These are phyloP conservation scores for Melanaphis sacchari DNA, from an alignment of 1,140 invertebrate species.

Conservation along the genomic window DNA sequence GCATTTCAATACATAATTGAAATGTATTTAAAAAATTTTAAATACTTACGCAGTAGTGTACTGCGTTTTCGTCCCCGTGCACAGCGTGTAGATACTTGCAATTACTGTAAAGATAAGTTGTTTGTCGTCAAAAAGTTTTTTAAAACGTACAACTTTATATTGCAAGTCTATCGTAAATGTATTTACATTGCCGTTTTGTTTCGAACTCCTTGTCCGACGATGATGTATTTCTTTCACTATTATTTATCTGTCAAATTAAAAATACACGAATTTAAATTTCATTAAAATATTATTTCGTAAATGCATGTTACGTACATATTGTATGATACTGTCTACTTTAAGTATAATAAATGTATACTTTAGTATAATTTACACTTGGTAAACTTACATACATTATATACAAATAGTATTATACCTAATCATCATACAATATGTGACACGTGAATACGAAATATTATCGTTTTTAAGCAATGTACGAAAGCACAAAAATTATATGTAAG, in stretches of 20 bases:
- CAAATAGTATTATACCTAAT: not conserved
- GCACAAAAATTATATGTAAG: not conserved
- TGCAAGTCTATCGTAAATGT: not conserved
- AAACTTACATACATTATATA: not conserved
- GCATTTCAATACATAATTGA: not conserved
- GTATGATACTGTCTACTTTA: not conserved
- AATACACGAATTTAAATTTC: not conserved
- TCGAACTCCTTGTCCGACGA: not conserved
- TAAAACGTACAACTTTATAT: not conserved
- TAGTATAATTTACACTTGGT: not conserved
- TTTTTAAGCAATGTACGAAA: not conserved
- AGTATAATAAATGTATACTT: too few species aligned
- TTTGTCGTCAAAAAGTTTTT: not conserved
- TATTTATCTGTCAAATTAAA: conserved; percentile 5
- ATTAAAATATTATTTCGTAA: not conserved
- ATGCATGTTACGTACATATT: not conserved
- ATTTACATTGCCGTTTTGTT: not conserved
- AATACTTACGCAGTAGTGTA: not conserved
- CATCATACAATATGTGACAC: not conserved
- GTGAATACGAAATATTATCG: not conserved
- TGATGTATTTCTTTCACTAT: not conserved
- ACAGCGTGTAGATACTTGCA: not conserved
- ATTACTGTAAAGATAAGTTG: not conserved
- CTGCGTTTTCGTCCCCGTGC: not conserved
- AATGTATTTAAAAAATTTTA: not conserved